Evolutionary conservation across 1,140 invertebrate species (phyloP), one percentile per base, ranked within the genome.

Genomic region (Araneus ventricosus): DNA sequence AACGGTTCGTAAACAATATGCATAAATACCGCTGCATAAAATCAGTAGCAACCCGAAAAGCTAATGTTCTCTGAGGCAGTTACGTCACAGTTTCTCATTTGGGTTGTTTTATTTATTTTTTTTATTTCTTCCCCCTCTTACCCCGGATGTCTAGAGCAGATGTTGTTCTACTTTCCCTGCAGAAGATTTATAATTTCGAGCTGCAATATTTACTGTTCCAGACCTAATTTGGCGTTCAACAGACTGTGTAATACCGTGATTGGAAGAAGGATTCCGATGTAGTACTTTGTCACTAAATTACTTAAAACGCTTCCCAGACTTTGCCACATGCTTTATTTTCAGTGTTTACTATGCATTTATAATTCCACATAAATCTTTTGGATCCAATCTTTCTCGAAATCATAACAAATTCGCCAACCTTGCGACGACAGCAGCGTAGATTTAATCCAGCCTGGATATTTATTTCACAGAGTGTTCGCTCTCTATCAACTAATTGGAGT

Each of bases 1-100:
- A 90, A 90, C 88, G 45, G 20, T 4, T 37, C 52, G 70, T 80
- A 90, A 90, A 90, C 88, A 90, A 90, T 80, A 80, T 80, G 88
- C 88, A 80, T 80, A 90, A 80, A 79, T 57, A 45, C 30, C 39
- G 4, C 75, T 57, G 45, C 17, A 27, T 80, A 80, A 90, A 70
- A 90, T 90, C 70, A 90, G 88, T 39, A 37, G 57, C 45, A 87
- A 63, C 85, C n/a, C n/a, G 6, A 59, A 27, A 61, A 27, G 45
- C 57, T 87, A 87, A 87, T 87, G 85, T 87, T 52, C 80, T 41
- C 4, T 27, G 45, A 14, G 45, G 80, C 41, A 14, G 80, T 45
- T 82, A 39, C 22, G 41, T 82, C 27, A 82, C n/a, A 52, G 37
- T 41, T 82, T 41, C 37, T 82, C 22, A 45, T 52, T n/a, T 82